phyloP scores from a whole-genome alignment of 2,113 vertebrate species.

The Daboia siamensis region DNA sequence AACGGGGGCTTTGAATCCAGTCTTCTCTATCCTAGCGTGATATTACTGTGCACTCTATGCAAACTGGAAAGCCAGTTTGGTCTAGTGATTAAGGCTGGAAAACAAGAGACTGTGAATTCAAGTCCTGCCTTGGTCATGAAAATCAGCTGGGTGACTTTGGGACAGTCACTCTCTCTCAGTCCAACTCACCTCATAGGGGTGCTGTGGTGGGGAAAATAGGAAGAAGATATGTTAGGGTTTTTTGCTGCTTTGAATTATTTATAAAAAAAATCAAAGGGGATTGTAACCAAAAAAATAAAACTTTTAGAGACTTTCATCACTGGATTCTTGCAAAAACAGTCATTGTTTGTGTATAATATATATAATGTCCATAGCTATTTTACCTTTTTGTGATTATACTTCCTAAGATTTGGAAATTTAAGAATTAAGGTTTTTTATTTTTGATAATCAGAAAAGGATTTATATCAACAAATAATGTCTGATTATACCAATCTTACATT shows the following conservation, averaged over 20 bases:
- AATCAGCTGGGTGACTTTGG: neutral
- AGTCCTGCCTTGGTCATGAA: neutral
- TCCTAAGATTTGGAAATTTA: neutral
- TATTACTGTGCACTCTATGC: neutral
- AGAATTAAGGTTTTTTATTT: neutral
- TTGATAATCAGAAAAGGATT: neutral
- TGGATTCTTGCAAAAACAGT: neutral
- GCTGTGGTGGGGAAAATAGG: neutral
- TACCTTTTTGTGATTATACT: neutral
- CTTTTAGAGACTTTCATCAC: neutral
- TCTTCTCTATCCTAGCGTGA: neutral
- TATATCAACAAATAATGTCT: neutral
- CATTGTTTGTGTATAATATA: slow-evolving; percentile 6
- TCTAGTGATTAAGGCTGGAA: neutral
- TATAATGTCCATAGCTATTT: neutral
- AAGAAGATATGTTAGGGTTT: neutral
- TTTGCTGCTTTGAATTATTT: neutral
- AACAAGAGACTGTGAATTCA: neutral
- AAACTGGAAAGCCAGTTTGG: neutral
- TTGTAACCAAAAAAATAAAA: neutral
- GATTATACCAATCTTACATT: neutral
- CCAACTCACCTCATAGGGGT: neutral
- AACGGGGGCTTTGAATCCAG: neutral
- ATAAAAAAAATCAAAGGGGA: neutral
- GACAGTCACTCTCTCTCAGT: neutral